Base-by-base conservation (phyloP, 2,888 invertebrate species). In the Muscina levida region DNA sequence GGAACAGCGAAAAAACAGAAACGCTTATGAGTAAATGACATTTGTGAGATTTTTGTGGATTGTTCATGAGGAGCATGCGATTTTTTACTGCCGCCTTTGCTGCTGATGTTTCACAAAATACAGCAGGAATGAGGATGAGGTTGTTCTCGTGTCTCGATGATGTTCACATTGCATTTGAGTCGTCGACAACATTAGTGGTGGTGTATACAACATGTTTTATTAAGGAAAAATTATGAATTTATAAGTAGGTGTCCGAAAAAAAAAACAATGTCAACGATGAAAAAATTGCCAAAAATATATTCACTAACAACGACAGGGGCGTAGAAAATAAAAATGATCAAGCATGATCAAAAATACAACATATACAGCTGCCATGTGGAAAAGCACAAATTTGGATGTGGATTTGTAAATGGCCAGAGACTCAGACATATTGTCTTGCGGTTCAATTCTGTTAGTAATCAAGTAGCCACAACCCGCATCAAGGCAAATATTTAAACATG, bases 191-290 rank as follows among this genome's bases (percentile, higher is more conserved):
- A 76, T 76, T 78, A 73, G 82, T 78, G 82, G 70, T 79, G 75
- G 76, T n/a, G n/a, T 71, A 56, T 79, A 79, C 82, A 78, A 76
- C 79, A 78, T 82, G 82, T 82, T 79, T 79, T 82, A 82, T 79
- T 79, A 76, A 81, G 68, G 72, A 77, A 81, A 74, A 81, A 81
- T 81, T 81, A 81, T 81, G 81, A 81, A 81, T 81, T 77, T 77
- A 70, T 77, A 81, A 81, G 68, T 77, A 81, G 71, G 77, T 77
- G 81, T 74, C 37, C 73, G 13, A 59, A 72, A 67, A 10, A 59
- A 72, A 67, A 57, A 57, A 57, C 24, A 8, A 8, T 26, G 57
- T 70, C 24, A 65, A 66, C 44, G 31, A 19, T n/a, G 31, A 72
- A 42, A 51, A 53, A 66, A 65, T 15, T 17, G 17, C 19, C 37